Evolutionary conservation across 2,113 vertebrate species (phyloP), one percentile per base, ranked within the genome.

Genomic region (Danionella cerebrum): DNA sequence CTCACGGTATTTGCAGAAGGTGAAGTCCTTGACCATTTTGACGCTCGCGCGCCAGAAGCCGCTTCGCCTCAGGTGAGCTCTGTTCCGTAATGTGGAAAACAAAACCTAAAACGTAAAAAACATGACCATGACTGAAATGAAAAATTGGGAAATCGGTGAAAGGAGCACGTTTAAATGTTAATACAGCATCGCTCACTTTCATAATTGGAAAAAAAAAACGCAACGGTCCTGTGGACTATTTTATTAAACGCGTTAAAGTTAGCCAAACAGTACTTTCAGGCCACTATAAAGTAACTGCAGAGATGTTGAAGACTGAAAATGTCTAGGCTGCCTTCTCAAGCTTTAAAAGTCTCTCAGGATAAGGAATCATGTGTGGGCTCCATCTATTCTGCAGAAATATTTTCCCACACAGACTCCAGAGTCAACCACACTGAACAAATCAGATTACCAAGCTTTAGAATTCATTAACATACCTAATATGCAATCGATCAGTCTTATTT

Each of bases 371-470:
- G 33, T 67, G 59, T 39, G 14, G 71, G 73, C 79, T 84, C 79
- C 31, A 74, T 39, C 50, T 6, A 48, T 64, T 76, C 77, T 65
- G 67, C 31, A 73, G 74, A 78, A 84, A 73, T 76, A 84, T 83
- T 82, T 89, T 89, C 86, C 86, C 86, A 88, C 86, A 86, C 76
- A 21, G 31, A 83, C 83, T 87, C 77, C 16, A 86, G 81, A 80
- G 68, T 87, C 86, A 89, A 74, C 81, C 84, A 87, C 69, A 83
- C 86, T 84, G 88, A 88, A 88, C 86, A 87, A 87, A 89, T 89
- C 71, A 89, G 88, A 89, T 89, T 88, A 88, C 80, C 42, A 84
- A 74, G 82, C 78, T 78, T 60, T 69, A 72, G 76, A 73, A 77
- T 82, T 82, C 76, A 73, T 77, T 79, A 71, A 81, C 84, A 83